Conservation (phyloP, 2,888 invertebrate species). For the Caenorhabditis japonica region DNA sequence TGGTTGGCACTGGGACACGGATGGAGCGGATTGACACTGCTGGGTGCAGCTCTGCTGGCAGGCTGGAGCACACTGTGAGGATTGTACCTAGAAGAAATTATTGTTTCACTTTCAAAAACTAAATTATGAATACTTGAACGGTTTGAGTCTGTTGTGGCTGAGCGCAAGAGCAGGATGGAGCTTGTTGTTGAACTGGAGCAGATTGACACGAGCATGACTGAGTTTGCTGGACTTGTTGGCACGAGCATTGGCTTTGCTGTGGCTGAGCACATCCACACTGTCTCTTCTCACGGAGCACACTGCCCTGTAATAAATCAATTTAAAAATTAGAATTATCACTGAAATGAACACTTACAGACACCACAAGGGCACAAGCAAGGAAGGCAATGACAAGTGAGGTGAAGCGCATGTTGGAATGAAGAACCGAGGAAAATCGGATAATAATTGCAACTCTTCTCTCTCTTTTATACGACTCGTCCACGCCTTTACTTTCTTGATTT, state of each 20-base stretch:
- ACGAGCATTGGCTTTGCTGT: too few species aligned
- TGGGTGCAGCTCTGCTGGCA: conserved; percentile 43
- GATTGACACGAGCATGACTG: too few species aligned
- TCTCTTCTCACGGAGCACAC: conserved; percentile 28
- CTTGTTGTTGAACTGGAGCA: too few species aligned
- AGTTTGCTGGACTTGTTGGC: too few species aligned
- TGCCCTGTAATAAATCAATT: background rate
- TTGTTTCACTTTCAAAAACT: background rate
- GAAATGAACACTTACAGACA: conserved; percentile 41
- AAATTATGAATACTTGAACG: conserved; percentile 24
- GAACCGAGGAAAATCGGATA: conserved; percentile 25
- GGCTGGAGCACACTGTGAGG: conserved; percentile 38
- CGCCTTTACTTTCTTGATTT: background rate
- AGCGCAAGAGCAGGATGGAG: too few species aligned
- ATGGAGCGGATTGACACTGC: conserved; percentile 45
- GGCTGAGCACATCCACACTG: too few species aligned
- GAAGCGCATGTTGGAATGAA: conserved; percentile 40
- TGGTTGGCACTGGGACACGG: conserved; percentile 39
- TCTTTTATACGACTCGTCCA: conserved; percentile 11
- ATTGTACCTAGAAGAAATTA: conserved; percentile 13
- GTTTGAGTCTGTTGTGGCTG: conserved; percentile 37
- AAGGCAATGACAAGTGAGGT: conserved; percentile 22
- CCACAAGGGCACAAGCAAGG: conserved; percentile 44
- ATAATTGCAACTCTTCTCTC: background rate
- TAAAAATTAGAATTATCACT: too few species aligned